A percentile compares a stretch with the other conserved stretches of the same genome.
Conservation (phyloP, 2,888 invertebrate genomes). For the Luperina nickerlii region DNA sequence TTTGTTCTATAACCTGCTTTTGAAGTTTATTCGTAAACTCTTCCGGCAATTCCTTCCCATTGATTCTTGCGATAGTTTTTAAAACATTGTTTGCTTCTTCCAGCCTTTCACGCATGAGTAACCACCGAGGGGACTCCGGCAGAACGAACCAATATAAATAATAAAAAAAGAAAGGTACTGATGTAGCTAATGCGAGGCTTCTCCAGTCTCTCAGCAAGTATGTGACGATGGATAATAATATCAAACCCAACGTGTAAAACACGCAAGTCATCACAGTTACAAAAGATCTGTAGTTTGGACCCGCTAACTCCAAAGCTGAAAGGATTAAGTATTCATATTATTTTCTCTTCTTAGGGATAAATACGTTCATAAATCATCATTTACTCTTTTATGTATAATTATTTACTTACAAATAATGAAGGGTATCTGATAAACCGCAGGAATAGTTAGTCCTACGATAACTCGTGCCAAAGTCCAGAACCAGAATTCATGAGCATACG, state of each 20-base stretch:
- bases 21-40: slow-evolving; percentile 93
- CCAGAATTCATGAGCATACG: slow-evolving; percentile 94
- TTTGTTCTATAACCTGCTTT: slow-evolving; percentile 92
- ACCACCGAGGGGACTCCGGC: slow-evolving; percentile 97
- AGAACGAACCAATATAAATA: slow-evolving; percentile 96
- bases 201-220: slow-evolving; percentile 96
- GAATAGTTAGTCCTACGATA: slow-evolving; percentile 97
- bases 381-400: slow-evolving; percentile 18
- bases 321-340: slow-evolving; percentile 59
- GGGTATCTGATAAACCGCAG: slow-evolving; percentile 98
- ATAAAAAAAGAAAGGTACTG: slow-evolving; percentile 95
- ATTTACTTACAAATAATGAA: slow-evolving; percentile 96
- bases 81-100: slow-evolving; percentile 95
- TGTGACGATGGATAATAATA: slow-evolving; percentile 95
- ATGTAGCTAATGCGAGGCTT: slow-evolving; percentile 94
- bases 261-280: slow-evolving; percentile 98
- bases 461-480: slow-evolving; percentile 95
- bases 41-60: slow-evolving; percentile 93
- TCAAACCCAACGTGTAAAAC: slow-evolving; percentile 96
- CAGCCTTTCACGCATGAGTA: slow-evolving; percentile 95
- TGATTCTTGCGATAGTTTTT: slow-evolving; percentile 94
- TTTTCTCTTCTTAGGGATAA: not conserved
- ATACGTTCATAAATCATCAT: not conserved
- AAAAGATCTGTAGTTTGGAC: slow-evolving; percentile 97
- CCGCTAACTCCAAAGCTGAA: slow-evolving; percentile 96